Evolutionary conservation across 1,140 invertebrate species (phyloP), one percentile per base, ranked within the genome.

Genomic region (Bombus superbus): DNA sequence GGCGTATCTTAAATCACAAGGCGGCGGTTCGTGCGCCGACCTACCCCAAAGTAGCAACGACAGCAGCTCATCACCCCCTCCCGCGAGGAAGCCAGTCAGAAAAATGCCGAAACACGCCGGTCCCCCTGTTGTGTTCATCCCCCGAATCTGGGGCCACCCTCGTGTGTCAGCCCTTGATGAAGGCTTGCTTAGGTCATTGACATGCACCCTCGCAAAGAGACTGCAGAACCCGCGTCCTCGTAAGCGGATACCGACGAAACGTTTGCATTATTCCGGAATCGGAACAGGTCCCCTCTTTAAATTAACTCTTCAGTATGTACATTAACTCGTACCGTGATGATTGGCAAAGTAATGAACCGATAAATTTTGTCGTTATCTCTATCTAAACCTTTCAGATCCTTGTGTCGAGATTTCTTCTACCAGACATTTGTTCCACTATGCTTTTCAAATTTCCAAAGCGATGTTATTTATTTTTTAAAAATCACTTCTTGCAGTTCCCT

Each of bases 161-260:
- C 80, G 66, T 86, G 64, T 53, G 78, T 88, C 87, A 85, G 85
- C 89, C 82, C 85, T 87, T 85, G 75, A 59, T 68, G 80, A 87
- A 66, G 71, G 64, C 81, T 88, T 69, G 80, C 38, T 62, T 66
- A 35, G 62, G 87, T 91, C 89, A 83, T 92, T 92, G 91, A 92
- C 88, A 91, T 91, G 88, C 87, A 91, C 87, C 89, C 89, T 90
- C 89, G 81, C 86, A 79, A 87, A 89, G 86, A 89, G 85, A 79
- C 68, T 90, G 76, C 88, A 90, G 73, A 88, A 66, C 59, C 66
- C 59, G 66, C 59, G 68, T 87, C 71, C 86, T 85, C 35, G 72
- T 59, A 69, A 82, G 38, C 80, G 87, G 73, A 88, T 90, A 83
- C 80, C 83, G 53, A 66, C 59, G 79, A 77, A 83, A 86, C 82